These are phyloP conservation scores for Harpagoxenus sublaevis DNA, from an alignment of 2,888 invertebrate genomes.

Conservation along the genomic window DNA sequence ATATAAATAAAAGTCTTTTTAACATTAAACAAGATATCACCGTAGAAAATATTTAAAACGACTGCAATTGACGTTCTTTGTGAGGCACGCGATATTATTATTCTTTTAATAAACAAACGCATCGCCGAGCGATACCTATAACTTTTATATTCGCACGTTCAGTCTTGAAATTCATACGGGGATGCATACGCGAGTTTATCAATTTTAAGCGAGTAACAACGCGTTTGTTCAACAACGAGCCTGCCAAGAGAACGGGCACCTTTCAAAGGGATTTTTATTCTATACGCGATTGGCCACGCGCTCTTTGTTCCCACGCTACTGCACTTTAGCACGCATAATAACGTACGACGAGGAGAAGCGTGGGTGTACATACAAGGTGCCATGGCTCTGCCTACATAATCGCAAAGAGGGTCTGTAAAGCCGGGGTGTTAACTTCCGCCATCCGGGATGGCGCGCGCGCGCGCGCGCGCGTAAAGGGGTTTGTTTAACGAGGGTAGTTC, in stretches of 20 bases:
- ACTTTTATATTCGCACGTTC: constrained; percentile 16
- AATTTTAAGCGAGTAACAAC: constrained; percentile 17
- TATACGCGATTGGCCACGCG: constrained; percentile 47
- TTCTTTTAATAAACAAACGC: not conserved
- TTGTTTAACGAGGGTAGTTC: constrained; percentile 39
- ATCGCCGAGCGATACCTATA: not conserved
- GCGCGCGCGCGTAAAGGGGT: constrained; percentile 40
- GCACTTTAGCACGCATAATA: constrained; percentile 54
- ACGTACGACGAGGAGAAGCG: constrained; percentile 24
- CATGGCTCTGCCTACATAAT: constrained; percentile 48
- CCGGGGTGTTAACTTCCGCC: constrained; percentile 56
- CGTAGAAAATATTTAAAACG: not conserved
- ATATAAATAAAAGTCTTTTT: not conserved
- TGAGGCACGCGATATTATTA: not conserved
- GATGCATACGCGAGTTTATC: constrained; percentile 15
- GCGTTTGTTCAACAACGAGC: constrained; percentile 21
- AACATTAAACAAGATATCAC: not conserved
- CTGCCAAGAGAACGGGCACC: constrained; percentile 11
- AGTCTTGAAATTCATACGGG: constrained; percentile 22
- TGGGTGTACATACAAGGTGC: constrained; percentile 54
- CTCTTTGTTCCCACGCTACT: constrained; percentile 62
- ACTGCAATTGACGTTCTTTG: not conserved
- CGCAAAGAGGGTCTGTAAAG: constrained; percentile 54
- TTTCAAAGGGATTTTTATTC: constrained; percentile 57
- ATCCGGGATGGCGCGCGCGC: constrained; percentile 44